phyloP scores from a whole-genome alignment of 2,797 vertebrate species.

The Crotalus adamanteus region DNA sequence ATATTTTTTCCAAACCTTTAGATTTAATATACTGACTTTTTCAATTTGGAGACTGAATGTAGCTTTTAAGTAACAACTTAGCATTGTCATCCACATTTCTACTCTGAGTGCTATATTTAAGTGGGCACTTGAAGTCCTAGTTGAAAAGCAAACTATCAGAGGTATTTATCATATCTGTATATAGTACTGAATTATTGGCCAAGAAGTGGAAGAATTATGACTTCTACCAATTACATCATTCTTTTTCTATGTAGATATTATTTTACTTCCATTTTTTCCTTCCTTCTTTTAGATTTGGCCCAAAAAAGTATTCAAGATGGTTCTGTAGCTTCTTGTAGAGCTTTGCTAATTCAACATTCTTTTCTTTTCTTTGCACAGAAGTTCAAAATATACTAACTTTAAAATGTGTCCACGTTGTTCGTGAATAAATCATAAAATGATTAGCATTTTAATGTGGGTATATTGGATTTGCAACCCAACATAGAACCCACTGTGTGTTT shows the following conservation, averaged over 20 bases:
- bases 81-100: neutral
- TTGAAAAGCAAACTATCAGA: neutral
- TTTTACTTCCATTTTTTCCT: neutral
- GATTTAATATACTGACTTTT: neutral
- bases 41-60: neutral
- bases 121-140: neutral
- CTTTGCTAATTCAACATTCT: neutral
- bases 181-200: slow-evolving; percentile 8
- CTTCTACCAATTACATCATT: slow-evolving; percentile 13
- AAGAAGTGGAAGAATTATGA: slow-evolving; percentile 14
- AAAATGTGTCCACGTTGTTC: neutral
- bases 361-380: neutral
- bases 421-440: neutral
- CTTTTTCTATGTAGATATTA: neutral
- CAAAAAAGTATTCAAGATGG: slow-evolving; percentile 14
- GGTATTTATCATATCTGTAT: slow-evolving; percentile 26
- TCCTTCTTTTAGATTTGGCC: neutral
- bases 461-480: neutral
- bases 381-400: neutral
- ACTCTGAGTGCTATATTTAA: neutral
- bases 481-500: neutral
- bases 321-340: neutral
- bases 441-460: neutral
- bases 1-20: neutral
- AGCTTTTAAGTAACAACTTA: neutral